A percentile compares a stretch with the other conserved stretches of the same genome.
Evolutionary conservation across 1,140 invertebrate genomes (phyloP).

Genomic region (Notospermus geniculatus): DNA sequence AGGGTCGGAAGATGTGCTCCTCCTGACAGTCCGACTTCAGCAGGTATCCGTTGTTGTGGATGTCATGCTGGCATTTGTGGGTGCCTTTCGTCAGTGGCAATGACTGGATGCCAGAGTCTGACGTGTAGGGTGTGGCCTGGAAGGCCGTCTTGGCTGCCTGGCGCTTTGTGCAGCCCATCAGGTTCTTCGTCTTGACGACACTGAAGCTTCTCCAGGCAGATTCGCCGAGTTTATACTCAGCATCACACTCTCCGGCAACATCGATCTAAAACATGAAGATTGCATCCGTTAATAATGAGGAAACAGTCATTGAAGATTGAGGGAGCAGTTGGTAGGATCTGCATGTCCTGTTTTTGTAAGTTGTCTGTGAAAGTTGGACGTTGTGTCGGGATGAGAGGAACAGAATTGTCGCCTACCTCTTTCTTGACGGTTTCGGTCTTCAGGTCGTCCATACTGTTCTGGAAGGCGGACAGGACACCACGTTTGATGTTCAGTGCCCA

Average conservation of each 20-base stretch:
- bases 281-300: no score
- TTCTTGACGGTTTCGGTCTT: constrained; percentile 69
- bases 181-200: constrained; percentile 75
- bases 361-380: background rate
- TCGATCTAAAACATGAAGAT: constrained; percentile 64
- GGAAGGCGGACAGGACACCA: constrained; percentile 80
- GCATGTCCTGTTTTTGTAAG: background rate
- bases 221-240: constrained; percentile 68
- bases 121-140: constrained; percentile 40
- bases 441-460: constrained; percentile 83
- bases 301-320: no score
- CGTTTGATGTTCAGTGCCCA: constrained; percentile 88
- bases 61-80: constrained; percentile 73
- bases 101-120: constrained; percentile 65
- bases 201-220: constrained; percentile 68
- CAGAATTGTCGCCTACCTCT: constrained; percentile 29
- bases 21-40: constrained; percentile 74
- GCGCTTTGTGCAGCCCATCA: constrained; percentile 70
- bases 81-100: constrained; percentile 74
- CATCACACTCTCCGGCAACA: constrained; percentile 78
- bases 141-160: constrained; percentile 61
- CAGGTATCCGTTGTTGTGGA: constrained; percentile 77
- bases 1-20: constrained; percentile 73
- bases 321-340: background rate
- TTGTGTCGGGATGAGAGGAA: background rate